These are phyloP conservation scores for Heliconius nattereri DNA, from an alignment of 1,140 invertebrate genomes.

Conservation along the genomic window DNA sequence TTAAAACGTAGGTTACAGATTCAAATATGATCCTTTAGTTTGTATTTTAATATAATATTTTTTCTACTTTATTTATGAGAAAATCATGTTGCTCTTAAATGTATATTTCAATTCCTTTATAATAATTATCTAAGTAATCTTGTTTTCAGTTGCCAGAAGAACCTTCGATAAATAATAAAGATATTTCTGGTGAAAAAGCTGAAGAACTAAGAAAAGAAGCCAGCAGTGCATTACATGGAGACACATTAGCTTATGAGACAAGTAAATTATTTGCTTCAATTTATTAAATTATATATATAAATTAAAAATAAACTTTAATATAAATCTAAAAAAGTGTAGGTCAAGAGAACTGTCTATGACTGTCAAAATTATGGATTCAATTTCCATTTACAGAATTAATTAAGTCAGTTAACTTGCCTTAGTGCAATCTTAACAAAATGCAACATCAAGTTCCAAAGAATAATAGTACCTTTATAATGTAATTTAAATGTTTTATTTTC, in stretches of 20 bases:
- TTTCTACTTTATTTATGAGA: too few relatives aligned
- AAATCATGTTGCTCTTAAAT: not conserved
- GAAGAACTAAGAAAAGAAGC: conserved; percentile 83
- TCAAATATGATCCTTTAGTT: too few relatives aligned
- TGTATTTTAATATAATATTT: too few relatives aligned
- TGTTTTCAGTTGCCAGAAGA: conserved; percentile 73
- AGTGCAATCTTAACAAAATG: too few relatives aligned
- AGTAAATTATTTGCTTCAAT: conserved; percentile 50
- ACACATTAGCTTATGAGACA: conserved; percentile 83
- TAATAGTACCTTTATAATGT: not conserved
- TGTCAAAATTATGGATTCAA: too few relatives aligned
- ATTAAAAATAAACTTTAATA: not conserved
- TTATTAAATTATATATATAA: not conserved
- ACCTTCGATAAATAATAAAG: conserved; percentile 56
- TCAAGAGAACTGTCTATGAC: too few relatives aligned
- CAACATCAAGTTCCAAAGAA: too few relatives aligned
- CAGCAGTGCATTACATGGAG: conserved; percentile 83
- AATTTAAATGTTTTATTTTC: conserved; percentile 1
- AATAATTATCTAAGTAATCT: not conserved
- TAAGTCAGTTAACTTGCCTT: too few relatives aligned
- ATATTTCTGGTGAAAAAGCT: conserved; percentile 76
- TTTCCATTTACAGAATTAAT: too few relatives aligned
- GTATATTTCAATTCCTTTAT: not conserved
- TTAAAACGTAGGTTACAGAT: too few relatives aligned
- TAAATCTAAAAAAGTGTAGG: too few relatives aligned